A percentile compares a stretch with the other conserved stretches of the same genome.
phyloP scores from a whole-genome alignment of 2,888 invertebrate genomes.

The Globia sparganii region DNA sequence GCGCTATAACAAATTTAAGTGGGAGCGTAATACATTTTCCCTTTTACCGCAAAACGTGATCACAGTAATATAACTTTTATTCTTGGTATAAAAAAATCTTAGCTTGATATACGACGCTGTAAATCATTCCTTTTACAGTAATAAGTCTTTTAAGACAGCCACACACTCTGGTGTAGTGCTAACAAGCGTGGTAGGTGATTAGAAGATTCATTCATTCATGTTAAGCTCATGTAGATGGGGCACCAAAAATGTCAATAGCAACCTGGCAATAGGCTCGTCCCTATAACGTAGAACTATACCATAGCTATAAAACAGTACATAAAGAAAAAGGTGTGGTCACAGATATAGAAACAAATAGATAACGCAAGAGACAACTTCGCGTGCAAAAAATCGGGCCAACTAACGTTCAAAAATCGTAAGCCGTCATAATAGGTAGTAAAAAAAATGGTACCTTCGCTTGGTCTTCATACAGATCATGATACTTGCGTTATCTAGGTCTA shows the following conservation, averaged over 20 bases:
- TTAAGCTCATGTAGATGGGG: not conserved
- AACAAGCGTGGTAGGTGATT: not conserved
- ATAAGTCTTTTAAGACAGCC: conserved; percentile 44
- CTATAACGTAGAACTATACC: not conserved
- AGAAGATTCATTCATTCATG: too few relatives aligned
- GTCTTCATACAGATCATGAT: too few relatives aligned
- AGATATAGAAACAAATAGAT: too few relatives aligned
- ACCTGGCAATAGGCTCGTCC: not conserved
- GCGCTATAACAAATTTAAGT: conserved; percentile 48
- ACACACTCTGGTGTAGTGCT: conserved; percentile 21
- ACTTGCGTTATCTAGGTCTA: too few relatives aligned
- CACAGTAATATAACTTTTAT: conserved; percentile 58
- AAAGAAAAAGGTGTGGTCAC: not conserved
- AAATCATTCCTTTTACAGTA: conserved; percentile 67
- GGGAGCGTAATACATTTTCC: conserved; percentile 57
- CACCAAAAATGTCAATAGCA: not conserved
- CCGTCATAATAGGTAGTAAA: too few relatives aligned
- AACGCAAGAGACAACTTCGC: too few relatives aligned
- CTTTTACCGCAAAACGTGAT: conserved; percentile 62
- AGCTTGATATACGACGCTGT: conserved; percentile 65
- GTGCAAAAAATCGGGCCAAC: too few relatives aligned
- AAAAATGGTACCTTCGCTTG: too few relatives aligned
- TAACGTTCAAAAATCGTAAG: too few relatives aligned
- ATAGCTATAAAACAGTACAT: not conserved
- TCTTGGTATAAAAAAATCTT: conserved; percentile 54